A percentile compares a stretch with the other conserved stretches of the same genome.
Conservation (phyloP, 2,888 invertebrate species). For the Trichacis sp. region DNA sequence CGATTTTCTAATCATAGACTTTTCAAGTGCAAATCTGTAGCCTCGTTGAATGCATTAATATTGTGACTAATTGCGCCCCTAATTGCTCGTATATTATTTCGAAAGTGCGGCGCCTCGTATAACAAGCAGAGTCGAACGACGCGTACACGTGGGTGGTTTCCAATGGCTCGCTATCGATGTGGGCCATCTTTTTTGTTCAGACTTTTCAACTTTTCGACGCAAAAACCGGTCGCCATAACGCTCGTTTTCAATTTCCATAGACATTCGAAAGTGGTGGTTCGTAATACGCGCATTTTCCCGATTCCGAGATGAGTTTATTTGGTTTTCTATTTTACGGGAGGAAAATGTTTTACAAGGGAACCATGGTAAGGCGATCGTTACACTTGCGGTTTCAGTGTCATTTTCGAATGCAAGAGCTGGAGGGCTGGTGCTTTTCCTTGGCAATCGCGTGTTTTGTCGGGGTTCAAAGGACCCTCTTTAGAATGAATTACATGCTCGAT, state of each 20-base stretch:
- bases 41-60: conserved; percentile 19
- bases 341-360: background rate
- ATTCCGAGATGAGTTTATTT: no score
- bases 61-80: conserved; percentile 42
- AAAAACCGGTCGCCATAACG: no score
- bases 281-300: no score
- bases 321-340: background rate
- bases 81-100: conserved; percentile 43
- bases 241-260: no score
- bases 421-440: conserved; percentile 32
- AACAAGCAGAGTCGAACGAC: conserved; percentile 42
- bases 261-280: no score
- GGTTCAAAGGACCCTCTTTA: conserved; percentile 36
- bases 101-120: conserved; percentile 40
- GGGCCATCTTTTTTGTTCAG: conserved; percentile 25
- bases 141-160: conserved; percentile 38
- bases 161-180: conserved; percentile 36
- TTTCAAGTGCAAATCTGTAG: no score
- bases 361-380: background rate
- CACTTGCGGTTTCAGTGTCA: background rate
- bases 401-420: background rate
- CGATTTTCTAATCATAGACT: no score
- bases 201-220: conserved; percentile 38
- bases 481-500: conserved; percentile 52
- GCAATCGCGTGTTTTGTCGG: conserved; percentile 30